Evolutionary conservation across 2,113 vertebrate genomes (phyloP).

Genomic region (Acanthochromis polyacanthus): DNA sequence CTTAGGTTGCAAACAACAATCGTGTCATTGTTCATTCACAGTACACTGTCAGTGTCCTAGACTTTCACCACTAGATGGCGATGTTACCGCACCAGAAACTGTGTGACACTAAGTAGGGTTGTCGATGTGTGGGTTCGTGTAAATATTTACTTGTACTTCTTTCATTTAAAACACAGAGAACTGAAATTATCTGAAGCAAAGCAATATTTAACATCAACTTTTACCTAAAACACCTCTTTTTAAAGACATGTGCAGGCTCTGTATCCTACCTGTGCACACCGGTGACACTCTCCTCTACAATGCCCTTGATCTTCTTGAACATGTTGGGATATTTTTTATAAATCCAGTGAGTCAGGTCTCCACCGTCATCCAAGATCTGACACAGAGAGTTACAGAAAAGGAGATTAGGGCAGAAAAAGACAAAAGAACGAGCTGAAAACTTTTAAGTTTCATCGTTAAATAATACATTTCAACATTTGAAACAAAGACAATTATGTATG

Average conservation of each 20-base stretch:
- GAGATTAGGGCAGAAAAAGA: not conserved
- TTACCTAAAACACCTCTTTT: not conserved
- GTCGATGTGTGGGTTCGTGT: not conserved
- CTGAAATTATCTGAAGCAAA: not conserved
- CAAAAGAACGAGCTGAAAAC: too few species aligned
- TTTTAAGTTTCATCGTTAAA: too few species aligned
- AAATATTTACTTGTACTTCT: not conserved
- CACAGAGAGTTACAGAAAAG: not conserved
- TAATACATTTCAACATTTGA: too few species aligned
- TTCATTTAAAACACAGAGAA: not conserved
- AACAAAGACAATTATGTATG: too few species aligned
- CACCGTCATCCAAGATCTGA: constrained; percentile 97
- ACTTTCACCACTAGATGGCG: constrained; percentile 79
- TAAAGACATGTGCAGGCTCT: not conserved
- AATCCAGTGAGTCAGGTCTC: constrained; percentile 99
- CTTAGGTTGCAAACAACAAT: not conserved
- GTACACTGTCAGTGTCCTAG: not conserved
- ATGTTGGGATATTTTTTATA: constrained; percentile 99
- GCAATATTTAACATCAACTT: not conserved
- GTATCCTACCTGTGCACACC: constrained; percentile 93
- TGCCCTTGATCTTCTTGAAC: constrained; percentile 99
- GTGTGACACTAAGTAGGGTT: not conserved
- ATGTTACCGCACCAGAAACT: constrained; percentile 6
- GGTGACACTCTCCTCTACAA: constrained; percentile 98
- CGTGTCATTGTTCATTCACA: not conserved